phyloP scores from a whole-genome alignment of 2,797 vertebrate genomes.

The Halcyon leucocephala region DNA sequence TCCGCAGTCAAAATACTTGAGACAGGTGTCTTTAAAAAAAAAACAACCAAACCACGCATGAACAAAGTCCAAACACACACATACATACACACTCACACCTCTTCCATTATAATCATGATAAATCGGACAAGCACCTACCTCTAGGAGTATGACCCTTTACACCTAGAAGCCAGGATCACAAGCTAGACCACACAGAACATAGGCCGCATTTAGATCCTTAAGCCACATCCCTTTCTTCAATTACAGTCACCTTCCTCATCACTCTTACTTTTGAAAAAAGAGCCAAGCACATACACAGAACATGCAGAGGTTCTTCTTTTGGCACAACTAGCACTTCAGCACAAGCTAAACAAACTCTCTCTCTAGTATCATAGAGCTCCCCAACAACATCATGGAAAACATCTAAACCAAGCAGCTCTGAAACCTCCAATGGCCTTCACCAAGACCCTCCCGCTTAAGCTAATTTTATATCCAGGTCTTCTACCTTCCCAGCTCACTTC shows the following conservation, averaged over 20 bases:
- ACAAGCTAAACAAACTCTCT: background rate
- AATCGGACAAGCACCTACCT: background rate
- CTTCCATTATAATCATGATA: background rate
- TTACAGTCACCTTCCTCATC: background rate
- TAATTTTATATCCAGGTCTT: background rate
- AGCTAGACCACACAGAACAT: background rate
- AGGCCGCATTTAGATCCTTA: background rate
- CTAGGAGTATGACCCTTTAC: background rate
- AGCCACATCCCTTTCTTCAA: background rate
- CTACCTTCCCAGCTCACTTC: background rate
- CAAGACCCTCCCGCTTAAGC: background rate
- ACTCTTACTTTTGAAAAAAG: background rate
- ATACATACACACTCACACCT: too few species aligned
- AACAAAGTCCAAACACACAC: background rate
- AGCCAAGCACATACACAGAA: background rate
- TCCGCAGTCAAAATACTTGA: background rate
- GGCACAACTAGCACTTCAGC: background rate
- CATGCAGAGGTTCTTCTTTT: background rate
- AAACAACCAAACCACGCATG: rapidly evolving
- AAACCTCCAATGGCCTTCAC: rapidly evolving
- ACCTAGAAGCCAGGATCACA: background rate
- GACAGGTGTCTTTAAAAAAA: background rate
- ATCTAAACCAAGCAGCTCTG: background rate
- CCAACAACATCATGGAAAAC: background rate
- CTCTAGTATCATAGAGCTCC: rapidly evolving